Base-by-base conservation (phyloP, 2,113 vertebrate genomes). In the Anhinga rufa region DNA sequence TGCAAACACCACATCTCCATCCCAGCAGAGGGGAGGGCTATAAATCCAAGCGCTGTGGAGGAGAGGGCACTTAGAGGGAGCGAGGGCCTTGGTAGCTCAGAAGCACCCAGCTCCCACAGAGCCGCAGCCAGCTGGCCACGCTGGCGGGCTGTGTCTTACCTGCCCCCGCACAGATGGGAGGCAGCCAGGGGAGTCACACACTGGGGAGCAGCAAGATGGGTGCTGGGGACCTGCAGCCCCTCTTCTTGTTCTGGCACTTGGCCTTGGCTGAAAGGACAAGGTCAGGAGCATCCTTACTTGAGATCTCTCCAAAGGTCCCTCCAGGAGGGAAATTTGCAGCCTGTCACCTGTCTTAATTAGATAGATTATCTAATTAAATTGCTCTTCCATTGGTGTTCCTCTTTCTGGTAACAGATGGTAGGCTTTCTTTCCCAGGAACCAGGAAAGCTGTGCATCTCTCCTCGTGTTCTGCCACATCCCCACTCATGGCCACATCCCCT, bases 321-420 rank as follows among this genome's bases (percentile, higher is more conserved):
- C 71, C 71, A 75, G 54, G 58, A 70, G 54, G 58, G 58, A 83
- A 88, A 81, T 90, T 51, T 70, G 29, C 42, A 86, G 71, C 82
- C 74, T 89, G 61, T 90, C 72, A 90, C 82, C 57, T 90, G 48
- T 75, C 68, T 88, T 64, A 83, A 78, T 90, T 90, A 92, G 52
- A 71, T 4, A 92, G 8, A 60, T 70, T 64, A 34, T 82, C 62
- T 80, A 82, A 86, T 72, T 69, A 93, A 82, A 69, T 82, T 57
- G 42, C 9, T 86, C 54, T 93, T 97, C 79, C 79, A 36, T 40
- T 4, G 32, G 9, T 61, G 54, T 75, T 92, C 51, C 42, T 86
- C 49, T 48, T 81, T 84, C 60, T 89, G 61, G 15, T 81, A 75
- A 36, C 80, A 93, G 96, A 93, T 86, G 92, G 91, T 82, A 40